phyloP scores from a whole-genome alignment of 2,888 invertebrate species.

The Tetropium fuscum region DNA sequence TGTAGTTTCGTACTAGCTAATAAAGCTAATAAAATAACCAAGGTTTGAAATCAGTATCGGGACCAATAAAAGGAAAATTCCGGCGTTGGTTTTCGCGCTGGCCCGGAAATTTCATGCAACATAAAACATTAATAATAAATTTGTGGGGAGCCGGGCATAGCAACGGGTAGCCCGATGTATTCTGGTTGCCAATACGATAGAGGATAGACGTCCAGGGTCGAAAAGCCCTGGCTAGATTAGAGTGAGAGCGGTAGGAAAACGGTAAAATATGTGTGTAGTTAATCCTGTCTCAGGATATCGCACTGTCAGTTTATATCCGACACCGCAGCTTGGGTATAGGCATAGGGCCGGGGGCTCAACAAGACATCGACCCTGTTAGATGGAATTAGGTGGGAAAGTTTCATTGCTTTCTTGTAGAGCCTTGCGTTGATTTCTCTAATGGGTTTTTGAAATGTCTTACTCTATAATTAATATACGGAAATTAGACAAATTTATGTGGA shows the following conservation, averaged over 20 bases:
- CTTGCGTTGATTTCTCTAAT: too few relatives aligned
- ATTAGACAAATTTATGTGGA: too few relatives aligned
- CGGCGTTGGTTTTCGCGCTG: too few relatives aligned
- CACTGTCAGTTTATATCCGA: slow-evolving; percentile 30
- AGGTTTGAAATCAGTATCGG: too few relatives aligned
- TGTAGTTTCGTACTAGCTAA: too few relatives aligned
- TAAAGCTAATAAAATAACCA: too few relatives aligned
- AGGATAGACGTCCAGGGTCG: slow-evolving; percentile 30
- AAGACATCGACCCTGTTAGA: too few relatives aligned
- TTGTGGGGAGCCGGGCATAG: background rate
- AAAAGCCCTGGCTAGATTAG: slow-evolving; percentile 28
- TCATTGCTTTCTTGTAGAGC: too few relatives aligned
- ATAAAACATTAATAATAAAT: slow-evolving; percentile 21
- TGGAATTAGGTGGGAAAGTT: too few relatives aligned
- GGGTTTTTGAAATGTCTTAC: too few relatives aligned
- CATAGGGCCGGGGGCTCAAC: background rate
- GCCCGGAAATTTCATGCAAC: slow-evolving; percentile 6
- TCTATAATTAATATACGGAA: too few relatives aligned
- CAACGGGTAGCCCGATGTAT: slow-evolving; percentile 1
- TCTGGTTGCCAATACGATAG: background rate
- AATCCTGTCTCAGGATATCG: slow-evolving; percentile 35
- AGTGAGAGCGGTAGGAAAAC: slow-evolving; percentile 27
- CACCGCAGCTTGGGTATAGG: slow-evolving; percentile 16
- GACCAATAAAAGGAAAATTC: too few relatives aligned
- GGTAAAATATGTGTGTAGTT: slow-evolving; percentile 38